phyloP scores from a whole-genome alignment of 2,797 vertebrate genomes.

The Potorous gilbertii region DNA sequence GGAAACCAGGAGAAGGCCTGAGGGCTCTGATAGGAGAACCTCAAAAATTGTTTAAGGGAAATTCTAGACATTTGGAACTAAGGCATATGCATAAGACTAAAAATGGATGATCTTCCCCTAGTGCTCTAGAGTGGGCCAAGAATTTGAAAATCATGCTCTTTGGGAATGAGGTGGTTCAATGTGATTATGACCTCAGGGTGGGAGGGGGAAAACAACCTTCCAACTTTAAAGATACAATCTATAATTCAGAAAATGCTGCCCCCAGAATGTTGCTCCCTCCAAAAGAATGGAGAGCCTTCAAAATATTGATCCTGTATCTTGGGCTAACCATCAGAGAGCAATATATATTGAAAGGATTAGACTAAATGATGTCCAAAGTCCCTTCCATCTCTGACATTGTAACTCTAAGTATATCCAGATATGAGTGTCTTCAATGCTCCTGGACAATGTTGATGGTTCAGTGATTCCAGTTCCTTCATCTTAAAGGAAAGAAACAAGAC shows the following conservation, averaged over 20 bases:
- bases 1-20: not conserved
- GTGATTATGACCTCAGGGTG: not conserved
- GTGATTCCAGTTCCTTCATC: not conserved
- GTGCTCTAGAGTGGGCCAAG: not conserved
- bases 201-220: not conserved
- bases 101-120: accelerated
- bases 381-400: not conserved
- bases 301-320: not conserved
- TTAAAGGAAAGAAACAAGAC: not conserved
- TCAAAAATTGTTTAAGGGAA: not conserved
- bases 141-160: not conserved
- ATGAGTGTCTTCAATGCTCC: not conserved
- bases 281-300: not conserved
- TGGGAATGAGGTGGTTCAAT: not conserved
- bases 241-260: not conserved
- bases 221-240: not conserved
- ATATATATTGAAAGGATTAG: not conserved
- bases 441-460: not conserved
- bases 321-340: not conserved
- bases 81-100: not conserved
- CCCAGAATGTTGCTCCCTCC: not conserved
- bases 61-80: accelerated
- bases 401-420: not conserved
- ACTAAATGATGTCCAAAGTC: not conserved
- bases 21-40: not conserved